Evolutionary conservation across 2,797 vertebrate species (phyloP).

Genomic region (Bovichtus variegatus): DNA sequence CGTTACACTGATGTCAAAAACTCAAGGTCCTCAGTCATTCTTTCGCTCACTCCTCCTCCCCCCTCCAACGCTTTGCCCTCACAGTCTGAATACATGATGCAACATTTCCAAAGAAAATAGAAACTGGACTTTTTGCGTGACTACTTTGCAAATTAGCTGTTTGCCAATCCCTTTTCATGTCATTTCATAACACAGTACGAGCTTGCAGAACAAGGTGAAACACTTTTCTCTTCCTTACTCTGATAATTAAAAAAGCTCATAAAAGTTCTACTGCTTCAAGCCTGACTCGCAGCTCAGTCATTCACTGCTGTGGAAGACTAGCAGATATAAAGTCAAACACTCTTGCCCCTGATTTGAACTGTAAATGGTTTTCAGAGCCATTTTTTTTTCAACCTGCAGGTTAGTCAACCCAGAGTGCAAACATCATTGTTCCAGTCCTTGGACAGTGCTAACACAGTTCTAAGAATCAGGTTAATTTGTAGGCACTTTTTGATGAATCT

Average conservation of each 20-base stretch:
- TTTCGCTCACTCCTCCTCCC: conserved; percentile 2
- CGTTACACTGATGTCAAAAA: conserved; percentile 18
- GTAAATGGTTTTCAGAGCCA: conserved; percentile 46
- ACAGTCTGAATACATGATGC: conserved; percentile 23
- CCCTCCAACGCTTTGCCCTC: neutral
- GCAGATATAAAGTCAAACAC: conserved; percentile 47
- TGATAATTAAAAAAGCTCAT: conserved; percentile 50
- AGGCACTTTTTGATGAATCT: conserved; percentile 16
- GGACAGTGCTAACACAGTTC: conserved; percentile 54
- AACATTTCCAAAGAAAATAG: conserved; percentile 11
- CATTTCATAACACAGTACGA: conserved; percentile 29
- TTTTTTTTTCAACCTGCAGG: conserved; percentile 48
- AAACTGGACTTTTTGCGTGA: conserved; percentile 14
- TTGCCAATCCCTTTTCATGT: conserved; percentile 27
- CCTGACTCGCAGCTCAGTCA: conserved; percentile 27
- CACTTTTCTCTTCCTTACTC: conserved; percentile 24
- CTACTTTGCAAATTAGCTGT: conserved; percentile 34
- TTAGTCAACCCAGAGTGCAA: conserved; percentile 69
- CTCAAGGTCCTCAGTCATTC: conserved; percentile 40
- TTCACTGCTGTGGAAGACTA: conserved; percentile 35
- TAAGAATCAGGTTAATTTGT: conserved; percentile 55
- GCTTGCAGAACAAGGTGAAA: conserved; percentile 25
- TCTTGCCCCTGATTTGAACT: conserved; percentile 65
- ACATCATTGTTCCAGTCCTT: conserved; percentile 66
- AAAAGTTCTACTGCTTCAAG: conserved; percentile 31